Percentiles rank a stretch among this genome's conserved stretches.
These are phyloP conservation scores for Hemichromis elongatus DNA, from an alignment of 2,113 vertebrate genomes.

Conservation along the genomic window DNA sequence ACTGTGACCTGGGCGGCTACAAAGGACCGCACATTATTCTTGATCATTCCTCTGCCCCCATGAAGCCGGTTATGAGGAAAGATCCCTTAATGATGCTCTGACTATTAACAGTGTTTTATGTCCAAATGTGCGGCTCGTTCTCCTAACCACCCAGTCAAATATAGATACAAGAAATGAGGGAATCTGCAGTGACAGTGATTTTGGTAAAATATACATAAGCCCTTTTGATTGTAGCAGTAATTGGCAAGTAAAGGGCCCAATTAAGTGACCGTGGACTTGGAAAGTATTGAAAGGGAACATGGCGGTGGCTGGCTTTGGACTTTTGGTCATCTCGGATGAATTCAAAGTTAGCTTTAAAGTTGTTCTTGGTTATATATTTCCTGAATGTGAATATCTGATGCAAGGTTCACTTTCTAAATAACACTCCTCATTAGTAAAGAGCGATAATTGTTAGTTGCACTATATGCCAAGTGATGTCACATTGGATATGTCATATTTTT, in stretches of 20 bases:
- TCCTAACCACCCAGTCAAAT: slow-evolving; percentile 67
- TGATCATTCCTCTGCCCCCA: slow-evolving; percentile 93
- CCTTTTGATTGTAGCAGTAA: slow-evolving; percentile 46
- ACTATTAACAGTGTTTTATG: slow-evolving; percentile 92
- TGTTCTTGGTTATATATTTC: not conserved
- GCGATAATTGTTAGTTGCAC: not conserved
- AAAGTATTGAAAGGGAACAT: not conserved
- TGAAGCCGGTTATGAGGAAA: slow-evolving; percentile 92
- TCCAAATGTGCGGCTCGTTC: slow-evolving; percentile 84
- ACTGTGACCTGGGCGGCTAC: slow-evolving; percentile 88
- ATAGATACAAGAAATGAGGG: slow-evolving; percentile 59
- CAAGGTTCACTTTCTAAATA: not conserved
- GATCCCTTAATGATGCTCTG: slow-evolving; percentile 93
- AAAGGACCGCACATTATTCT: slow-evolving; percentile 93
- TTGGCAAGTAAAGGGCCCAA: slow-evolving; percentile 19
- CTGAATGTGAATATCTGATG: not conserved
- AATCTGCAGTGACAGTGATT: slow-evolving; percentile 51
- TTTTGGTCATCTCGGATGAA: not conserved
- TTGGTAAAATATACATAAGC: slow-evolving; percentile 56
- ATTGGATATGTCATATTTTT: not conserved
- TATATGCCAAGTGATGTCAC: not conserved
- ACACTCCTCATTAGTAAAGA: not conserved
- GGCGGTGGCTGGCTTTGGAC: not conserved
- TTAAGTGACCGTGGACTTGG: not conserved
- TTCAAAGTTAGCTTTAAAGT: not conserved